Conservation (phyloP, 2,113 vertebrate species). For the Oncorhynchus masou region DNA sequence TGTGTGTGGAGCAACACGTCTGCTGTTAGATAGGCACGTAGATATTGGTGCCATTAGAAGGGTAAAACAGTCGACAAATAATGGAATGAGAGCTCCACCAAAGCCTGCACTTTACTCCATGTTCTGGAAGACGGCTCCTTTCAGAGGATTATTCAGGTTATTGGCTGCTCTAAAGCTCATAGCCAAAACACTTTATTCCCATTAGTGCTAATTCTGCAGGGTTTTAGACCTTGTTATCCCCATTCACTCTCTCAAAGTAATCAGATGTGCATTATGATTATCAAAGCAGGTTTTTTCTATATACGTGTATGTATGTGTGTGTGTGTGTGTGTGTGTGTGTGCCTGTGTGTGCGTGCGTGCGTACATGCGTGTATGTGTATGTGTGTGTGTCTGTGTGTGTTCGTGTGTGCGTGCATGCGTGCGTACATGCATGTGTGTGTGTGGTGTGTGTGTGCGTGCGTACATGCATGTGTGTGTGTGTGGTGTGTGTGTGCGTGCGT, state of each 20-base stretch:
- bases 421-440: background rate
- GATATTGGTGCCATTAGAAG: constrained; percentile 10
- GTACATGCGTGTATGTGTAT: background rate
- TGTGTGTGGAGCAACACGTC: background rate
- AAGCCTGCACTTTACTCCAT: constrained; percentile 8
- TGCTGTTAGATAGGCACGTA: constrained; percentile 18
- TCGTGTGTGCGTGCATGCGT: background rate
- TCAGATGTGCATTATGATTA: background rate
- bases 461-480: background rate
- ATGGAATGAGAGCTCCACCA: constrained; percentile 22
- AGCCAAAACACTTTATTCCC: constrained; percentile 57
- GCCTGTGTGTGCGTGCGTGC: background rate
- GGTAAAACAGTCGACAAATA: constrained; percentile 20
- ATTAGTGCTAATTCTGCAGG: constrained; percentile 55
- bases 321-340: background rate
- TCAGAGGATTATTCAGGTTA: constrained; percentile 40
- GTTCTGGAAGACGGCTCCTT: constrained; percentile 22
- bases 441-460: background rate
- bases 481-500: background rate
- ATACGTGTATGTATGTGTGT: background rate
- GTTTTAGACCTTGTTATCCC: constrained; percentile 47
- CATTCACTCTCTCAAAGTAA: constrained; percentile 38
- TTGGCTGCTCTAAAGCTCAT: constrained; percentile 28
- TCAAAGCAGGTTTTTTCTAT: too few relatives aligned
- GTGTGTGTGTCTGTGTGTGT: background rate